Base-by-base conservation (phyloP, 35 echinoderm and acorn worm genomes). In the Strongylocentrotus purpuratus region DNA sequence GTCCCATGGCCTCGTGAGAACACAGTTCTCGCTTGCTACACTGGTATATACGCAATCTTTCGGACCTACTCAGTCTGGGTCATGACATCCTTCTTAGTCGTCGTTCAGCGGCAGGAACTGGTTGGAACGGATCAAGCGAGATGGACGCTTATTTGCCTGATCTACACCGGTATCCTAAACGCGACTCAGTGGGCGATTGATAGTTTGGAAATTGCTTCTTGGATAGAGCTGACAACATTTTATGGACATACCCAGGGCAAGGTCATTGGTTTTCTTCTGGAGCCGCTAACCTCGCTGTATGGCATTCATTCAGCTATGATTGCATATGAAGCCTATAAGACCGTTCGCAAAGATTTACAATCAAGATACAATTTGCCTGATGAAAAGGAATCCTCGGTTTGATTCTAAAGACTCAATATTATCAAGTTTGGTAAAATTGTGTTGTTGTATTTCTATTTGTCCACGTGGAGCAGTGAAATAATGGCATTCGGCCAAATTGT, bases 51-150 rank as follows among this genome's bases (percentile, higher is more conserved):
- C 87, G 32, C 87, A 15, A 33, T 89, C 11, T 89, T 45, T 6
- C 12, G 41, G 33, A 89, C 20, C 33, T 33, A 45, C 33, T 7
- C 12, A 2, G 33, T 32, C 12, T 89, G 87, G 87, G 33, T 33
- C 1, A 89, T 89, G 87, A 89, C 87, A 31, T 89, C 87, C 4
- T 89, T 89, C 87, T 25, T 89, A 31, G 32, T 89, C 20, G 33
- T 89, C 15, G 87, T 89, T 89, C 87, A 89, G 33, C 32, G 87
- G 32, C 87, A 89, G 32, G 87, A 45, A 32, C 45, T 89, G 13
- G 7, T 18, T 22, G 87, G 87, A 28, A 17, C 87, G 31, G 20
- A 33, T 31, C n/a, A 89, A 46, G 20, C 45, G 32, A 33, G 20
- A 33, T 89, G 87, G 87, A 89, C 87, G 12, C 31, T 89, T 22